Percentiles rank a stretch among this genome's conserved stretches.
Conservation (phyloP, 1,140 invertebrate species). For the Leptopilina boulardi region DNA sequence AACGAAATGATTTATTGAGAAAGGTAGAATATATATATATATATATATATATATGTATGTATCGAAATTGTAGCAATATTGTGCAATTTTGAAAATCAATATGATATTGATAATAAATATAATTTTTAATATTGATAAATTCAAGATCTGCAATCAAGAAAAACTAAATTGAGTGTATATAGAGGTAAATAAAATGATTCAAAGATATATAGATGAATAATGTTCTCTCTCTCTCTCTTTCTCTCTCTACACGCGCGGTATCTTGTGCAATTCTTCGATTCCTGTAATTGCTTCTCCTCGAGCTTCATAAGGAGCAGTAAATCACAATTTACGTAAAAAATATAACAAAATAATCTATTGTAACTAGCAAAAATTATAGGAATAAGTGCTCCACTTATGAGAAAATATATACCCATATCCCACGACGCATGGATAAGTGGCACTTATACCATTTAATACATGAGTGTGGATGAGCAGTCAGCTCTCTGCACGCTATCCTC, state of each 20-base stretch:
- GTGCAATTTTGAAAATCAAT: too few relatives aligned
- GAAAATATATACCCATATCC: conserved; percentile 27
- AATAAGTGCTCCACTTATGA: conserved; percentile 33
- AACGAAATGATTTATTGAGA: too few relatives aligned
- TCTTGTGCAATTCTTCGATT: conserved; percentile 30
- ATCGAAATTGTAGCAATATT: too few relatives aligned
- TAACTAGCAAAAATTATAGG: conserved; percentile 28
- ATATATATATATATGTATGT: too few relatives aligned
- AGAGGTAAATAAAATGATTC: conserved; percentile 7
- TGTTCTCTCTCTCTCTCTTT: background rate
- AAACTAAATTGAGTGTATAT: background rate
- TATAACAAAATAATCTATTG: conserved; percentile 34
- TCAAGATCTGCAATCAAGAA: background rate
- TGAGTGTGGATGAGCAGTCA: conserved; percentile 66
- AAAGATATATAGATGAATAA: background rate
- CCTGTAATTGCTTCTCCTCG: conserved; percentile 9
- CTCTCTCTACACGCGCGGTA: background rate
- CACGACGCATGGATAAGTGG: conserved; percentile 61
- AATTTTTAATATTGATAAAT: conserved; percentile 1
- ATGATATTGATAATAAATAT: conserved; percentile 37
- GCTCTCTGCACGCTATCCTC: conserved; percentile 65
- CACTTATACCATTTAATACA: conserved; percentile 65
- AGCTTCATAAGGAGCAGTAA: conserved; percentile 20
- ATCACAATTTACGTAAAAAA: conserved; percentile 32
- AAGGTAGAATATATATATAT: too few relatives aligned